A percentile compares a stretch with the other conserved stretches of the same genome.
Conservation (phyloP, 64 coral and sea anemone species). For the Actinia tenebrosa region DNA sequence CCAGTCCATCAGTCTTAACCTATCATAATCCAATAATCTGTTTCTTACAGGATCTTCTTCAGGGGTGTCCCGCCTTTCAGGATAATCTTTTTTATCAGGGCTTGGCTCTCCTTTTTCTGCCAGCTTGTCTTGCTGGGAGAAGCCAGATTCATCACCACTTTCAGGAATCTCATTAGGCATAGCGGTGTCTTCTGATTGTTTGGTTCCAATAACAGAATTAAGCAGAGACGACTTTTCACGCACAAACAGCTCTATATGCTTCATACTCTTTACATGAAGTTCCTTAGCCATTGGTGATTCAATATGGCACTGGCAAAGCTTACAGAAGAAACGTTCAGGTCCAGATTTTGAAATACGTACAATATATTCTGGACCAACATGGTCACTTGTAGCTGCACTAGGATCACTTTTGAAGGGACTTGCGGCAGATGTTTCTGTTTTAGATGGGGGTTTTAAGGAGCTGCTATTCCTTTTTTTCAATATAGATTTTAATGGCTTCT, state of each 20-base stretch:
- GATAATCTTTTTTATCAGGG: neutral
- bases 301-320: constrained; percentile 78
- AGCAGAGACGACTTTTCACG: constrained; percentile 68
- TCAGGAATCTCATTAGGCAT: neutral
- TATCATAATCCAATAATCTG: constrained; percentile 7
- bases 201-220: constrained; percentile 43
- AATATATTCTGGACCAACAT: constrained; percentile 71
- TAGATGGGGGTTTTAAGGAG: neutral
- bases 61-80: neutral
- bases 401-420: neutral
- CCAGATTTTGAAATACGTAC: constrained; percentile 38
- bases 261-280: constrained; percentile 80
- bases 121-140: neutral
- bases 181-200: neutral
- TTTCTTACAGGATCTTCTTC: neutral
- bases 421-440: neutral
- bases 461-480: constrained; percentile 29
- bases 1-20: constrained; percentile 4
- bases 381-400: neutral
- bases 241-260: constrained; percentile 80
- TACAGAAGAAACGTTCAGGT: constrained; percentile 60
- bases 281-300: constrained; percentile 77
- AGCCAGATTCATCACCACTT: neutral
- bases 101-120: neutral
- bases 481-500: constrained; percentile 46